Conservation (phyloP, 2,888 invertebrate genomes). For the Eueremaeus valkanovi region DNA sequence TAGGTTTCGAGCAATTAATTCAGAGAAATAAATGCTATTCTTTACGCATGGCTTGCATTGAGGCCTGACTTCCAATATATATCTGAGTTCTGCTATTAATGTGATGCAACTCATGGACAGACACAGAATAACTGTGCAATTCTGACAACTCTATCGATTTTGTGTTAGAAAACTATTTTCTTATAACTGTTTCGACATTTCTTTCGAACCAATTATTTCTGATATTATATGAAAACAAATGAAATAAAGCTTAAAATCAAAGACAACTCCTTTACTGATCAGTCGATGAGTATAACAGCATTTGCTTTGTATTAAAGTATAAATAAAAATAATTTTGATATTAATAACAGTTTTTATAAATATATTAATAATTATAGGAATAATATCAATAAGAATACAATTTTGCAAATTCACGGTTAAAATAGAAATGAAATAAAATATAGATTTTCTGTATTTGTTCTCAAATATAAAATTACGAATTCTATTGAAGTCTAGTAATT, state of each 20-base stretch:
- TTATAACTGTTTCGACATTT: background rate
- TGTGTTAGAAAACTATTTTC: background rate
- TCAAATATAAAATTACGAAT: background rate
- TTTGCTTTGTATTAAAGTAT: background rate
- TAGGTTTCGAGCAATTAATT: background rate
- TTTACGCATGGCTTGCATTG: background rate
- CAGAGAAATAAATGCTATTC: background rate
- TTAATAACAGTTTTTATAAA: background rate
- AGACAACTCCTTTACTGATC: background rate
- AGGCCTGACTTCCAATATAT: background rate
- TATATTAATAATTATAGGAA: background rate
- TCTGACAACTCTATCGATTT: background rate
- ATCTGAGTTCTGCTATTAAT: background rate
- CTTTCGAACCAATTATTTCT: background rate
- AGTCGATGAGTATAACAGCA: background rate
- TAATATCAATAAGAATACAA: background rate
- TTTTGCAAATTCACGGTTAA: background rate
- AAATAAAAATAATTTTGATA: background rate
- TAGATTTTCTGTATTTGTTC: background rate
- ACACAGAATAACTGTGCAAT: background rate
- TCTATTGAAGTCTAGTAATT: background rate
- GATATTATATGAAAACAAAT: background rate
- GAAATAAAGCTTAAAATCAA: background rate
- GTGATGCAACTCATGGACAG: background rate
- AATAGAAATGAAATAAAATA: background rate